phyloP scores from a whole-genome alignment of 2,113 vertebrate genomes.

The Sakesphorus luctuosus region DNA sequence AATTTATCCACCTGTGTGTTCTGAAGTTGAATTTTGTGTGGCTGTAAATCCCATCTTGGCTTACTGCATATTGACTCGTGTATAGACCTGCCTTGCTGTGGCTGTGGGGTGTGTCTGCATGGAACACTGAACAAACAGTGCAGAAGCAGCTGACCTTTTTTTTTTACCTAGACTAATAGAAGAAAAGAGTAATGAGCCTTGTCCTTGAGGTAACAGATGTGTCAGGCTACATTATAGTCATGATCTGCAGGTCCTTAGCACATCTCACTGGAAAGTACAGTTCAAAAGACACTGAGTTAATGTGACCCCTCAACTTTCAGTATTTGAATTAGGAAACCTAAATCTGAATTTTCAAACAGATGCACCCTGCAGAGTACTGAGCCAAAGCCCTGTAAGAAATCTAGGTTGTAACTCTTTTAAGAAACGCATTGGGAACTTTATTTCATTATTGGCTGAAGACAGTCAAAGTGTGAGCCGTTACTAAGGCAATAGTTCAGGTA shows the following conservation, averaged over 20 bases:
- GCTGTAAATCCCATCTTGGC: neutral
- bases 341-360: neutral
- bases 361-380: neutral
- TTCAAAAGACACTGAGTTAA: neutral
- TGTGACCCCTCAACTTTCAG: neutral
- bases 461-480: neutral
- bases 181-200: neutral
- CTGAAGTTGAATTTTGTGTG: fast-evolving
- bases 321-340: neutral
- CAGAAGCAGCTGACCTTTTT: fast-evolving
- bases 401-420: neutral
- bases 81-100: neutral
- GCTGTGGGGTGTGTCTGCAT: neutral
- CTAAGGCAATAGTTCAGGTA: neutral
- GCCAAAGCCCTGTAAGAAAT: neutral
- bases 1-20: neutral
- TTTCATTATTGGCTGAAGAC: neutral
- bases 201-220: neutral
- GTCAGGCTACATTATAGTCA: neutral
- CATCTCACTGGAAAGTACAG: neutral
- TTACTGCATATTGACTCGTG: neutral
- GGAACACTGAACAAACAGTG: neutral
- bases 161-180: neutral
- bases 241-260: neutral
- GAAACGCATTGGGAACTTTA: neutral